A percentile compares a stretch with the other conserved stretches of the same genome.
phyloP scores from a whole-genome alignment of 2,113 vertebrate species.

The Pimephales promelas region DNA sequence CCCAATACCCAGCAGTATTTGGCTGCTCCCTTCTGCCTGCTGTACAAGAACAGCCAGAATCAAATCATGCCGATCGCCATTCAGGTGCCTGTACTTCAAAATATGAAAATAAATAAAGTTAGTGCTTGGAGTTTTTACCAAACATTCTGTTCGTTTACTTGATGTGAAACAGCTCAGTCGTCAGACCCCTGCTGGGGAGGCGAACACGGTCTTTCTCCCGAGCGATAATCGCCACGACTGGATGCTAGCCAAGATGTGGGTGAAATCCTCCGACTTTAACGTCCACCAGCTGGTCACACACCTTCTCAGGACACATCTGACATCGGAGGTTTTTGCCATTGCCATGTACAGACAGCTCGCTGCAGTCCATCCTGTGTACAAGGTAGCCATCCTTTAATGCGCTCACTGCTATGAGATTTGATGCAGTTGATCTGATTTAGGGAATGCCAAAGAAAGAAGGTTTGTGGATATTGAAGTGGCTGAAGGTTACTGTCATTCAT shows the following conservation, averaged over 20 bases:
- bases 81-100: constrained; percentile 77
- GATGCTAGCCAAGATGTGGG: constrained; percentile 72
- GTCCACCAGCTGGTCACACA: constrained; percentile 66
- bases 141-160: background rate
- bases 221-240: constrained; percentile 66
- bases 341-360: constrained; percentile 70
- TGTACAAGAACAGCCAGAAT: constrained; percentile 88
- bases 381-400: constrained; percentile 48
- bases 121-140: background rate
- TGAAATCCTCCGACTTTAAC: constrained; percentile 67
- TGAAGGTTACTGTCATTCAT: too few species aligned
- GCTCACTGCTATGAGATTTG: background rate
- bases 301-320: constrained; percentile 68
- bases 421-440: background rate
- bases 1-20: constrained; percentile 90
- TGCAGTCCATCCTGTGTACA: constrained; percentile 70
- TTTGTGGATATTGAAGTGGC: too few species aligned
- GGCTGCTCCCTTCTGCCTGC: constrained; percentile 88
- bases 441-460: too few species aligned
- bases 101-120: background rate
- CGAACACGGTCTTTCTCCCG: constrained; percentile 69
- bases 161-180: constrained; percentile 45
- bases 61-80: constrained; percentile 95
- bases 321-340: constrained; percentile 68
- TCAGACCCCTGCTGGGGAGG: constrained; percentile 11